phyloP scores from a whole-genome alignment of 2,888 invertebrate species.

The Drymonia ruficornis region DNA sequence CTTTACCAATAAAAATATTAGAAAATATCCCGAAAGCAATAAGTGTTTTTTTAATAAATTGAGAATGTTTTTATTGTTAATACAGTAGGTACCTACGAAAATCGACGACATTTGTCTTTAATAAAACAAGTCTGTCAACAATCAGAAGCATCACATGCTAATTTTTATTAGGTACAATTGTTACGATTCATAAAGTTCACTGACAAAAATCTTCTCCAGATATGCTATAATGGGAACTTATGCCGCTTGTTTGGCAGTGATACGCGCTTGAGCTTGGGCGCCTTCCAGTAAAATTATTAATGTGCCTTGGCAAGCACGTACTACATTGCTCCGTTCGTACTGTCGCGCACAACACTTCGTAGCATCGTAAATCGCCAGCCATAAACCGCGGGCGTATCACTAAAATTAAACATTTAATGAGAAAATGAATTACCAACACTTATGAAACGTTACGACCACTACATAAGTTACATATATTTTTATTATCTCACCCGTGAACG shows the following conservation, averaged over 20 bases:
- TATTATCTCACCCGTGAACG: conserved; percentile 57
- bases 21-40: too few relatives aligned
- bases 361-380: conserved; percentile 57
- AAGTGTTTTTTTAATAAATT: too few relatives aligned
- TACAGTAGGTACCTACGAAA: too few relatives aligned
- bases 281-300: conserved; percentile 55
- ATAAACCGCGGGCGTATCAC: conserved; percentile 57
- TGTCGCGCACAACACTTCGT: conserved; percentile 60
- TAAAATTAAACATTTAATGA: conserved; percentile 74
- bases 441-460: conserved; percentile 60
- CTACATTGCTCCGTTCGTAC: conserved; percentile 37
- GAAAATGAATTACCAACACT: conserved; percentile 64
- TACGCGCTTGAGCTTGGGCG: conserved; percentile 43
- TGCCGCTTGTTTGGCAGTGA: conserved; percentile 44
- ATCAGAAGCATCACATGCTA: too few relatives aligned
- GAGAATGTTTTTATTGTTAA: too few relatives aligned
- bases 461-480: conserved; percentile 59
- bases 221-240: conserved; percentile 37
- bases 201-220: conserved; percentile 9
- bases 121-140: too few relatives aligned
- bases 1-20: too few relatives aligned
- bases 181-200: too few relatives aligned
- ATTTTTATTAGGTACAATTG: too few relatives aligned
- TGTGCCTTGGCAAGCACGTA: conserved; percentile 50
- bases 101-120: too few relatives aligned